Base-by-base conservation (phyloP, 1,140 invertebrate genomes). In the Orchesella cincta region DNA sequence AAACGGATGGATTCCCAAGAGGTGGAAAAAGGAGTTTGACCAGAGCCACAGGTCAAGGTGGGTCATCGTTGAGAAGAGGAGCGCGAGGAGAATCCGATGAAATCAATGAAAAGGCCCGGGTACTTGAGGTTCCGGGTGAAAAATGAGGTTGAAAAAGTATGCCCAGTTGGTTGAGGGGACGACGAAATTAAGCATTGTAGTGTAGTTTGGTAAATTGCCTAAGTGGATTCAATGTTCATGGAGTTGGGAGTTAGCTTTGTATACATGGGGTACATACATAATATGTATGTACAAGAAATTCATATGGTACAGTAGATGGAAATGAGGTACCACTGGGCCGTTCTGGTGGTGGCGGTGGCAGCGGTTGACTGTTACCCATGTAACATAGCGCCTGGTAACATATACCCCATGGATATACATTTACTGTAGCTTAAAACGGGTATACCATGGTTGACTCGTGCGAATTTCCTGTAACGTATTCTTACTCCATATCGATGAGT, bases 251-350 rank as follows among this genome's bases (percentile, higher is more conserved):
- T 67, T 67, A 67, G 33, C 62, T 67, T n/a, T 1, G 31, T n/a
- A 67, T 57, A 23, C 54, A 46, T 46, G 8, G 39, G n/a, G 39
- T 46, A 46, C 20, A 46, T 57, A 23, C 14, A 26, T 67, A 31
- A 29, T 33, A 23, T 67, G 29, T 67, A 67, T 23, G 54, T 57
- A 57, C 54, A 57, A 57, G 26, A 57, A 57, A 23, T 57, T 57
- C n/a, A 57, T 31, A 67, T 67, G 62, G 31, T 67, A 67, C 62
- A 3, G 31, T 31, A 67, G 62, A 67, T 67, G 62, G 54, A 57
- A 57, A 14, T 23, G 14, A 26, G 8, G 54, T n/a, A 46, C 20
- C 20, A 12, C 62, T 14, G 52, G n/a, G n/a, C n/a, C n/a, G n/a
- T n/a, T n/a, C n/a, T 33, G 62, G 62, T 67, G 62, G 62, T 33